These are phyloP conservation scores for Chironomus tepperi DNA, from an alignment of 1,140 invertebrate species.

Conservation along the genomic window DNA sequence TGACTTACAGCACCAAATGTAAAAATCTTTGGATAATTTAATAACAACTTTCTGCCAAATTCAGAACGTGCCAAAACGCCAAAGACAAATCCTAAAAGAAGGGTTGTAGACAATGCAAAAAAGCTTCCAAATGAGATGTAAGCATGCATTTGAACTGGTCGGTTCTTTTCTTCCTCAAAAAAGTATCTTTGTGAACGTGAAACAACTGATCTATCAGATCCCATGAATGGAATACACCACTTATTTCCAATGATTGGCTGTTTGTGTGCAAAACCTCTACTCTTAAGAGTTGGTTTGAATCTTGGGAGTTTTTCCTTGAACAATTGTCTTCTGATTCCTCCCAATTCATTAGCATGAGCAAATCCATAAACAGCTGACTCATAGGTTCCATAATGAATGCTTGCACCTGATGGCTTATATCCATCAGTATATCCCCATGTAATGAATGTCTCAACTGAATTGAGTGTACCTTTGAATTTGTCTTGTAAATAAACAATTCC, in stretches of 20 bases:
- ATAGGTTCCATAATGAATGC: conserved; percentile 70
- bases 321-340: conserved; percentile 52
- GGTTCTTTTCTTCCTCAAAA: conserved; percentile 54
- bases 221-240: conserved; percentile 69
- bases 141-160: conserved; percentile 59
- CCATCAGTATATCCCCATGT: conserved; percentile 34
- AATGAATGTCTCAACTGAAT: conserved; percentile 68
- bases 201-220: conserved; percentile 71
- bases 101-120: conserved; percentile 38
- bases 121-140: conserved; percentile 48
- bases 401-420: conserved; percentile 33
- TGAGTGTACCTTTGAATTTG: conserved; percentile 58
- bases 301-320: conserved; percentile 54
- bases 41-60: conserved; percentile 52
- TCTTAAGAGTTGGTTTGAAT: conserved; percentile 50
- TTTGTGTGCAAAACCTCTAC: conserved; percentile 31
- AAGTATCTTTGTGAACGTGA: conserved; percentile 65
- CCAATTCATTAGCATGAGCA: conserved; percentile 52
- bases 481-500: conserved; percentile 63
- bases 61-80: conserved; percentile 54
- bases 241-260: conserved; percentile 42
- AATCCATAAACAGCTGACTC: conserved; percentile 69
- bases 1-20: conserved; percentile 58
- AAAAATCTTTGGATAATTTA: conserved; percentile 66
- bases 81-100: conserved; percentile 53